These are phyloP conservation scores for Thaumetopoea pityocampa DNA, from an alignment of 1,140 invertebrate genomes.

Conservation along the genomic window DNA sequence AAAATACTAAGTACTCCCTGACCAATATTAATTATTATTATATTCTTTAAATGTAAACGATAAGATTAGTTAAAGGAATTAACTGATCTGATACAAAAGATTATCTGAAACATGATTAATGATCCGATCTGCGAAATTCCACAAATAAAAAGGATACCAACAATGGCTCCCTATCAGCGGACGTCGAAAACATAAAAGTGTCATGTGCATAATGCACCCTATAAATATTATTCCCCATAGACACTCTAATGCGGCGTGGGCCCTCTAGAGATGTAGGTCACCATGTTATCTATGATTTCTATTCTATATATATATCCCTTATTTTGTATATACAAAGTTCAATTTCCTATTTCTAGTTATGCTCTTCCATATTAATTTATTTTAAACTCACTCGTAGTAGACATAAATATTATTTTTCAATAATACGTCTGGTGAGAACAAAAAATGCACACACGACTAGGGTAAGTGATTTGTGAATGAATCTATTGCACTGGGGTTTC, in stretches of 20 bases:
- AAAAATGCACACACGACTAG: conserved; percentile 35
- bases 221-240: conserved; percentile 71
- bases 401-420: neutral
- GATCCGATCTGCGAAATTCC: conserved; percentile 13
- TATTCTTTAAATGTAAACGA: no score
- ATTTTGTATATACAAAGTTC: conserved; percentile 18
- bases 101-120: conserved; percentile 11
- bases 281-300: conserved; percentile 42
- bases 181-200: conserved; percentile 70
- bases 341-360: conserved; percentile 18
- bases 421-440: neutral
- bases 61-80: no score
- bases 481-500: conserved; percentile 47
- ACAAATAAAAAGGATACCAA: conserved; percentile 49
- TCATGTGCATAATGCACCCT: conserved; percentile 72
- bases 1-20: no score
- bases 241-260: conserved; percentile 59
- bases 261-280: conserved; percentile 72
- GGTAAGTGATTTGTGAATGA: conserved; percentile 54
- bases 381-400: neutral
- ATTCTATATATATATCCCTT: conserved; percentile 39
- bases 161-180: conserved; percentile 46
- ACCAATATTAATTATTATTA: no score
- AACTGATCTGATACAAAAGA: no score
- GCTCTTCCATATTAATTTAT: neutral